Evolutionary conservation across 1,140 invertebrate genomes (phyloP).

Genomic region (Daktulosphaira vitifoliae): DNA sequence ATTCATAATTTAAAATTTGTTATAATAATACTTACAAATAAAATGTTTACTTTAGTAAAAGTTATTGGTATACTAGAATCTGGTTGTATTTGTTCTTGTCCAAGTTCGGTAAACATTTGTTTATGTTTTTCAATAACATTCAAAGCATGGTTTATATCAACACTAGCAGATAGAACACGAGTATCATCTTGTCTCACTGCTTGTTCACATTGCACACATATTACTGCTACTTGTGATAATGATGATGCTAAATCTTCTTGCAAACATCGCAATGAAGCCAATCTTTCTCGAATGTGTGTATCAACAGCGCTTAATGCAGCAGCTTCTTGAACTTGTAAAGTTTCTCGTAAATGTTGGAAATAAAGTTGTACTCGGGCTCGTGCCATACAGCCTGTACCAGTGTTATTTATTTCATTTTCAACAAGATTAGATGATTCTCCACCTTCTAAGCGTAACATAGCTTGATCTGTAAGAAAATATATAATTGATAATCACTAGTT

Average conservation of each 20-base stretch:
- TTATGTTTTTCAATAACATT: conserved; percentile 52
- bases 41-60: conserved; percentile 50
- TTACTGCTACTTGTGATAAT: conserved; percentile 49
- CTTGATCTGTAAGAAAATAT: conserved; percentile 42
- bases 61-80: conserved; percentile 56
- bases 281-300: conserved; percentile 50
- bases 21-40: neutral
- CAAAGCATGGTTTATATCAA: conserved; percentile 49
- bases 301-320: conserved; percentile 52
- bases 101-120: conserved; percentile 51
- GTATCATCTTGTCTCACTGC: conserved; percentile 52
- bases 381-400: conserved; percentile 47
- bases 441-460: conserved; percentile 45
- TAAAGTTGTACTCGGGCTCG: conserved; percentile 48
- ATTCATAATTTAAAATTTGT: neutral
- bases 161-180: conserved; percentile 47
- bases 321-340: conserved; percentile 50
- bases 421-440: conserved; percentile 41
- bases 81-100: conserved; percentile 49
- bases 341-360: conserved; percentile 50
- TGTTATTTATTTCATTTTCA: conserved; percentile 22
- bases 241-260: conserved; percentile 52
- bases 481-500: neutral
- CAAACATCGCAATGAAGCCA: conserved; percentile 51
- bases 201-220: conserved; percentile 52